Evolutionary conservation across 2,113 vertebrate genomes (phyloP).

Genomic region (Ameiurus melas): DNA sequence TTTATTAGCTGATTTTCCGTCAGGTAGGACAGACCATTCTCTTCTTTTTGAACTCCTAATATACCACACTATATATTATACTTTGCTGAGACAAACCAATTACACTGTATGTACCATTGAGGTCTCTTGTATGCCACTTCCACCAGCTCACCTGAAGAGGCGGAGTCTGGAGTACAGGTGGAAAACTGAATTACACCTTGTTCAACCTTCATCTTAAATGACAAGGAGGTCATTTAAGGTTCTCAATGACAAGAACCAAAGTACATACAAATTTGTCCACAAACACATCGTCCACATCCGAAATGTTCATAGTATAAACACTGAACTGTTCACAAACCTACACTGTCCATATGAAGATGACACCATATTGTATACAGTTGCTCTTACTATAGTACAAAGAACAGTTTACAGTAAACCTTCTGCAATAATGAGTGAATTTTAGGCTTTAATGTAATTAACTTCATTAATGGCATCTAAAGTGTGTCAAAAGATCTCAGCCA

Average conservation of each 20-base stretch:
- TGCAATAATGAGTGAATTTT: neutral
- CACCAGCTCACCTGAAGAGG: conserved; percentile 53
- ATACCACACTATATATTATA: neutral
- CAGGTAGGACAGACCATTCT: neutral
- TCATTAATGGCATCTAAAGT: neutral
- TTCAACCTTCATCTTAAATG: conserved; percentile 19
- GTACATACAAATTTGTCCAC: conserved; percentile 23
- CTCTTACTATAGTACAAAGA: neutral
- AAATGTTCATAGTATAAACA: conserved; percentile 31
- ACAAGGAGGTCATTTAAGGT: conserved; percentile 29
- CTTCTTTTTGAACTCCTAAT: neutral
- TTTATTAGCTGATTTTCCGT: neutral
- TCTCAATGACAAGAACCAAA: conserved; percentile 19
- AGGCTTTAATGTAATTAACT: neutral
- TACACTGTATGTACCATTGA: neutral
- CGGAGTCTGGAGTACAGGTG: conserved; percentile 37
- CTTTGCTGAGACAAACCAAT: neutral
- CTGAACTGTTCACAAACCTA: conserved; percentile 3
- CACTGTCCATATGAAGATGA: conserved; percentile 15
- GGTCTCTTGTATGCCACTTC: conserved; percentile 47
- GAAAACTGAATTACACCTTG: neutral
- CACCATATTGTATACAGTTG: conserved; percentile 24
- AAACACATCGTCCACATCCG: conserved; percentile 19
- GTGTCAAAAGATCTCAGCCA: neutral
- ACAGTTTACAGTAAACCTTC: conserved; percentile 40